phyloP scores from a whole-genome alignment of 2,888 invertebrate species.

The Hanleya hanleyi region DNA sequence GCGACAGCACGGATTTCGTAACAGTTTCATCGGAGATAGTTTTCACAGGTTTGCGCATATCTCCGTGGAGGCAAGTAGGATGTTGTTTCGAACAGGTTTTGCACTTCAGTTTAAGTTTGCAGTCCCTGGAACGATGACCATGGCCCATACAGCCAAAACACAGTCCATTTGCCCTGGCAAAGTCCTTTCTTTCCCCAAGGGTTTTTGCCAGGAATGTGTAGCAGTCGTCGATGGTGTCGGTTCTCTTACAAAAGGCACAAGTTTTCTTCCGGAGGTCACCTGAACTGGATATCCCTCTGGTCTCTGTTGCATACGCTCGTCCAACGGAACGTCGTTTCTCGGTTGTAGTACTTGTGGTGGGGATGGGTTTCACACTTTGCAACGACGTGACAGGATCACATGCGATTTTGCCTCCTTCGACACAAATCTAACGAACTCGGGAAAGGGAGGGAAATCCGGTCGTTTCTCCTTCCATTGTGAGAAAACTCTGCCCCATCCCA shows the following conservation, averaged over 20 bases:
- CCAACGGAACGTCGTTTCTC: not conserved
- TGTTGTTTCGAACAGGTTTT: conserved; percentile 22
- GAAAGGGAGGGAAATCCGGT: not conserved
- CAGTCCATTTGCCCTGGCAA: conserved; percentile 28
- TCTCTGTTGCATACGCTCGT: too few species aligned
- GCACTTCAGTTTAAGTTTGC: conserved; percentile 30
- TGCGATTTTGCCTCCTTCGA: conserved; percentile 28
- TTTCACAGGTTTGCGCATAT: not conserved
- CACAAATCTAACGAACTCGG: not conserved
- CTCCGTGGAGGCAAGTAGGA: conserved; percentile 15
- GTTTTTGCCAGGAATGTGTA: too few species aligned
- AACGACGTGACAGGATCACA: conserved; percentile 27
- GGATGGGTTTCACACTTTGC: not conserved
- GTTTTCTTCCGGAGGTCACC: too few species aligned
- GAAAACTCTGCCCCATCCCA: conserved; percentile 27
- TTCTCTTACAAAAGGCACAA: too few species aligned
- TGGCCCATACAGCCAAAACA: conserved; percentile 44
- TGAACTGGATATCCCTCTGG: too few species aligned
- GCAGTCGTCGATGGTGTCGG: too few species aligned
- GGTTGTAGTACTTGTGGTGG: not conserved
- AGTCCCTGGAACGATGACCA: conserved; percentile 40
- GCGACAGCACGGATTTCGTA: not conserved
- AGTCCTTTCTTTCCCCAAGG: conserved; percentile 24
- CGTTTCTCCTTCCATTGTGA: not conserved
- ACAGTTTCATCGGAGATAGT: not conserved